Conservation (phyloP, 2,113 vertebrate genomes). For the Pseudolaguvia tuberculata region DNA sequence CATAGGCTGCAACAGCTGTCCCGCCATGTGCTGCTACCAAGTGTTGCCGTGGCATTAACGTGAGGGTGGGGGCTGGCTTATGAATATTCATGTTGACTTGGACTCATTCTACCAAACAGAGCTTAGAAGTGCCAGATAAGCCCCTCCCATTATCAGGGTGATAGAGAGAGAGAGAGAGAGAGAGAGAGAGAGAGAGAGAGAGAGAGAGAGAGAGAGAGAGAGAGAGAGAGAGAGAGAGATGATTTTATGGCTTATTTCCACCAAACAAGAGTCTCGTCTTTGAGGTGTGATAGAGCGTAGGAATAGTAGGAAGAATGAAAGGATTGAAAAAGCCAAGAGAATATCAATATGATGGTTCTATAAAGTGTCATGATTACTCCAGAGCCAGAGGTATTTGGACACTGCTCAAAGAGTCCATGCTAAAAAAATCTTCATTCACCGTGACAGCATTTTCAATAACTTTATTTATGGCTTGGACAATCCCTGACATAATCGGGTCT, state of each 20-base stretch:
- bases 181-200: constrained; percentile 11
- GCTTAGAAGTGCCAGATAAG: constrained; percentile 60
- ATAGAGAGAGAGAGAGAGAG: constrained; percentile 35
- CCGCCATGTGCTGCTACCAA: constrained; percentile 76
- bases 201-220: constrained; percentile 31
- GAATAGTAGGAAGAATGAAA: constrained; percentile 16
- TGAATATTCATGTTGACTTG: constrained; percentile 74
- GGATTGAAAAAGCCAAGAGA: constrained; percentile 19
- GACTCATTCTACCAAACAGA: constrained; percentile 66
- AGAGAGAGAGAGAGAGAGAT: constrained; percentile 15
- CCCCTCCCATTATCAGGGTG: constrained; percentile 58
- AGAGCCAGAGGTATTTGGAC: constrained; percentile 35
- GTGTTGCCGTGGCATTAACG: constrained; percentile 69
- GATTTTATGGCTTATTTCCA: constrained; percentile 56
- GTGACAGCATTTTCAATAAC: constrained; percentile 23
- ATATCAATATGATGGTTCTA: constrained; percentile 31
- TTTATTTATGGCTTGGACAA: constrained; percentile 29
- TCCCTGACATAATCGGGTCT: constrained; percentile 21
- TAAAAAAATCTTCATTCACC: constrained; percentile 31
- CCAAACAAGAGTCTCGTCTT: constrained; percentile 48
- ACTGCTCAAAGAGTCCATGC: constrained; percentile 22
- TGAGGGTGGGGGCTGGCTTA: constrained; percentile 57
- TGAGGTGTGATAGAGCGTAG: constrained; percentile 53
- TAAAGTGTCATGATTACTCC: constrained; percentile 36
- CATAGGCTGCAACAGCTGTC: constrained; percentile 76